Base-by-base conservation (phyloP, 2,888 invertebrate genomes). In the Morpho achilles region DNA sequence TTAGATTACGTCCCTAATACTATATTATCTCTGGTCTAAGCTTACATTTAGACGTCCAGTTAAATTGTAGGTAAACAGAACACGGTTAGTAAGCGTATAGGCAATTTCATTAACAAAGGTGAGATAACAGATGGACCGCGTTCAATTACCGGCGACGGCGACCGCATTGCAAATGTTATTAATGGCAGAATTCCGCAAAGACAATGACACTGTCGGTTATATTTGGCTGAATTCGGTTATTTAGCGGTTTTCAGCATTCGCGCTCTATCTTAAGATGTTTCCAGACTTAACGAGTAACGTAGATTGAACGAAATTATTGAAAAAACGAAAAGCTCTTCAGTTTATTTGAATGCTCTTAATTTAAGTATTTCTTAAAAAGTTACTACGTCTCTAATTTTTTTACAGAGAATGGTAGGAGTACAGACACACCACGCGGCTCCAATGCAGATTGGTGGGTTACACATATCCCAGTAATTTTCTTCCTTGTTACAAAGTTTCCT, bases 121-220 rank as follows among this genome's bases (percentile, higher is more conserved):
- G 72, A 76, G 79, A 81, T 80, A 81, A 79, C 74, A 74, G 79
- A 81, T 77, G 77, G 74, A 66, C 60, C 66, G 59, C 70, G 77
- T 78, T 79, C 80, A 77, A 83, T 83, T 81, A 79, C 74, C 73
- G 69, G 70, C 62, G 67, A 70, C 64, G 75, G 73, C 63, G 67
- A 72, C 75, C 78, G 78, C 80, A 81, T 81, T 82, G 82, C 82
- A 75, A 75, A 75, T 79, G 76, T 80, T 84, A 80, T 84, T 82
- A 83, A 82, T 82, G 79, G 73, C 68, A 71, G 77, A 73, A 75
- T 73, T 74, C 77, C 75, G 69, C 75, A 74, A 74, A 80, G 79
- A 80, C 79, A 80, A 79, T 74, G 69, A 67, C 67, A 74, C 72
- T 73, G 70, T 69, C 66, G 68, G 65, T 53, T 48, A 63, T 61